Evolutionary conservation across 2,113 vertebrate genomes (phyloP).

Genomic region (Halichoeres trimaculatus): DNA sequence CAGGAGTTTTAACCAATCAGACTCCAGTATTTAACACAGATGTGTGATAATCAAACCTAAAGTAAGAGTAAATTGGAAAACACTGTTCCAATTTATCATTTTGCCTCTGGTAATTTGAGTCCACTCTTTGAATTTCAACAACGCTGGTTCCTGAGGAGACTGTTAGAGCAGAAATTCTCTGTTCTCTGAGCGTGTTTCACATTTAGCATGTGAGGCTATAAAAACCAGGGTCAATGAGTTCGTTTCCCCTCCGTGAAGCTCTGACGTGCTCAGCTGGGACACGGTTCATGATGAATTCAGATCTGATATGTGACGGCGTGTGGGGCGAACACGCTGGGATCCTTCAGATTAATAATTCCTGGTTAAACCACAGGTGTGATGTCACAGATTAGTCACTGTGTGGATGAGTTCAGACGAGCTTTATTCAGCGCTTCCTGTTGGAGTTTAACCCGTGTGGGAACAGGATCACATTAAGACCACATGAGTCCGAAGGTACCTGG

Average conservation of each 20-base stretch:
- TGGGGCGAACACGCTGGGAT: not conserved
- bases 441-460: constrained; percentile 16
- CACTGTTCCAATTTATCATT: not conserved
- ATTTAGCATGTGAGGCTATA: not conserved
- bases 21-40: too few relatives aligned
- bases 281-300: constrained; percentile 5
- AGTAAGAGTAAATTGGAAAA: not conserved
- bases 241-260: not conserved
- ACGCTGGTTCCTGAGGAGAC: not conserved
- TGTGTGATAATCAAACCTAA: too few relatives aligned
- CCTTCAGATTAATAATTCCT: constrained; percentile 23
- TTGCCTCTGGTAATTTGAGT: not conserved
- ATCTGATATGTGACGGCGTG: not conserved
- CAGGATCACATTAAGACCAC: constrained; percentile 9
- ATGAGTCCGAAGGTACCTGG: constrained; percentile 18
- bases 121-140: not conserved
- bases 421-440: constrained; percentile 6
- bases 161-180: not conserved
- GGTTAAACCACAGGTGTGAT: not conserved
- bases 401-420: constrained; percentile 5
- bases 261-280: not conserved
- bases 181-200: not conserved
- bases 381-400: constrained; percentile 2
- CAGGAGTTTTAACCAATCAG: too few relatives aligned
- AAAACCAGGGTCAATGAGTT: not conserved